Evolutionary conservation across 2,113 vertebrate species (phyloP).

Genomic region (Orycteropus afer): DNA sequence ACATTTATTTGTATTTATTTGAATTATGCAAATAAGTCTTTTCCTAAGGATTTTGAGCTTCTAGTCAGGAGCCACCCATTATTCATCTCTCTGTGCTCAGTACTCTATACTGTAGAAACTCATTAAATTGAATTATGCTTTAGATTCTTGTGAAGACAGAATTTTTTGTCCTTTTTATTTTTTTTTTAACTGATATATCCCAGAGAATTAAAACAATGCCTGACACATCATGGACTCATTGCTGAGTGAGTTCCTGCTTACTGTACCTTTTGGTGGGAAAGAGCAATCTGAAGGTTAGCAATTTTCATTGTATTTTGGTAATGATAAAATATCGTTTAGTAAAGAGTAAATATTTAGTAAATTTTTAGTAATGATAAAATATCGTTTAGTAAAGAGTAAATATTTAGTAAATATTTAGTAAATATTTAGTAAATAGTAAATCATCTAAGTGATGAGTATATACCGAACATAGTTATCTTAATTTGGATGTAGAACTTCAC

Average conservation of each 20-base stretch:
- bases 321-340: not conserved
- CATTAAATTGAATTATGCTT: not conserved
- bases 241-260: not conserved
- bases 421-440: not conserved
- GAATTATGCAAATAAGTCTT: not conserved
- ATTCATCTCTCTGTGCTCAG: not conserved
- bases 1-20: not conserved
- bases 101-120: not conserved
- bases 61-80: not conserved
- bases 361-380: not conserved
- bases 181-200: not conserved
- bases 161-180: not conserved
- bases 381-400: no score
- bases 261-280: not conserved
- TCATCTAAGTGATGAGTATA: not conserved
- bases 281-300: not conserved
- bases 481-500: not conserved
- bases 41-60: not conserved
- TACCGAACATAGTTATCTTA: not conserved
- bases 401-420: no score
- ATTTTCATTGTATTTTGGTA: not conserved
- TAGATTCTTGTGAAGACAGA: not conserved
- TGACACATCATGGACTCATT: not conserved
- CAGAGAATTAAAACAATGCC: not conserved
- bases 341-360: no score